phyloP scores from a whole-genome alignment of 1,140 invertebrate species.

The Ostrea edulis region DNA sequence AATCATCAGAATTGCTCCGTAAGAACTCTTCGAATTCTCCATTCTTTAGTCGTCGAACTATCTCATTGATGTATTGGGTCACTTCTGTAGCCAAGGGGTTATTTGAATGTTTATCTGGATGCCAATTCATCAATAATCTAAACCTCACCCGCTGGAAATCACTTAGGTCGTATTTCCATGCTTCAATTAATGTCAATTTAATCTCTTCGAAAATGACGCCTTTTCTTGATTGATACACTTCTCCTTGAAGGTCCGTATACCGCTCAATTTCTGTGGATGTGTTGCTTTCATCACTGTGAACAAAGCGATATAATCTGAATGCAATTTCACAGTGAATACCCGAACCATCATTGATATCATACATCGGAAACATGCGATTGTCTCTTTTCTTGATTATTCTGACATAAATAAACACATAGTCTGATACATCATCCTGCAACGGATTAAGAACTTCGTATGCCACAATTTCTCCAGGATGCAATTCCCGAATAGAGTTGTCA shows the following conservation, averaged over 20 bases:
- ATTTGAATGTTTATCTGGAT: conserved; percentile 47
- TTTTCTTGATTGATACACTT: background rate
- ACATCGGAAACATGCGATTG: background rate
- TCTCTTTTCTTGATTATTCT: background rate
- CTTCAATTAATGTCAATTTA: background rate
- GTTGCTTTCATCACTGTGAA: background rate
- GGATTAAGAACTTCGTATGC: background rate
- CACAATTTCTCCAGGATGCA: background rate
- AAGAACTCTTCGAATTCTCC: background rate
- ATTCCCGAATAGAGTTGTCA: background rate
- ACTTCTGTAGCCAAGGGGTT: background rate
- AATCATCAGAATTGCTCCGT: background rate
- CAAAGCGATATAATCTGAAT: conserved; percentile 13
- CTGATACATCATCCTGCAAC: background rate
- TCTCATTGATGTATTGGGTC: conserved; percentile 11
- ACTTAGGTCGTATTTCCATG: background rate
- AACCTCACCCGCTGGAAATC: conserved; percentile 18
- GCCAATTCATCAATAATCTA: conserved; percentile 37
- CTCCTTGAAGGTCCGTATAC: background rate
- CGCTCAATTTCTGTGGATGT: background rate
- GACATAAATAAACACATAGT: conserved; percentile 15
- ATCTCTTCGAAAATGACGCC: background rate
- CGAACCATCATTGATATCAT: background rate
- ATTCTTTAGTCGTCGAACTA: background rate
- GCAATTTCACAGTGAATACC: background rate